A percentile compares a stretch with the other conserved stretches of the same genome.
phyloP scores from a whole-genome alignment of 1,140 invertebrate genomes.

The Scaptomyza graminum region DNA sequence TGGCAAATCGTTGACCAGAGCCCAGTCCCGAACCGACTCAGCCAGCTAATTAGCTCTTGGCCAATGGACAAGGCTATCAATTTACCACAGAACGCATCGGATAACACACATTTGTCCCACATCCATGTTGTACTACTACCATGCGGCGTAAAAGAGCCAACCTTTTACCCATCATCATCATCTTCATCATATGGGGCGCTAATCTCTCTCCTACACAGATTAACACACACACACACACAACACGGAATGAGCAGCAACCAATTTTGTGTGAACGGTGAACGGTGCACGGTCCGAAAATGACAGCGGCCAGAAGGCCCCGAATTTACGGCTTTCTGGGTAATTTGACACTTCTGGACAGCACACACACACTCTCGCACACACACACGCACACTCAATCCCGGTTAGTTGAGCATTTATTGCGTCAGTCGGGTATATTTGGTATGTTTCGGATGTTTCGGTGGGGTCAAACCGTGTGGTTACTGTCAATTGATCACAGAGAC shows the following conservation, averaged over 20 bases:
- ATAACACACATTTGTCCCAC: slow-evolving; percentile 64
- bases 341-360: slow-evolving; percentile 70
- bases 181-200: slow-evolving; percentile 64
- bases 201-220: slow-evolving; percentile 76
- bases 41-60: slow-evolving; percentile 68
- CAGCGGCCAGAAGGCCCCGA: slow-evolving; percentile 72
- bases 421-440: too few species aligned
- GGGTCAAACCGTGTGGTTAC: slow-evolving; percentile 55
- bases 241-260: slow-evolving; percentile 37
- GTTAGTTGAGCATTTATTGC: background rate
- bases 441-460: background rate
- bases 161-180: slow-evolving; percentile 49
- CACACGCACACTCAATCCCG: slow-evolving; percentile 4
- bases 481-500: slow-evolving; percentile 75
- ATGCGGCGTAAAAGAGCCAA: slow-evolving; percentile 30
- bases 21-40: slow-evolving; percentile 15
- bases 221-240: slow-evolving; percentile 48
- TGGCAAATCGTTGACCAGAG: slow-evolving; percentile 32
- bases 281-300: slow-evolving; percentile 52
- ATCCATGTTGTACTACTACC: background rate
- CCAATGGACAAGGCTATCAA: slow-evolving; percentile 72
- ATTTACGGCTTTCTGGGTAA: slow-evolving; percentile 80
- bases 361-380: slow-evolving; percentile 16
- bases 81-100: slow-evolving; percentile 66
- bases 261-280: slow-evolving; percentile 44